Base-by-base conservation (phyloP, 2,797 vertebrate species). In the Caiman crocodilus region DNA sequence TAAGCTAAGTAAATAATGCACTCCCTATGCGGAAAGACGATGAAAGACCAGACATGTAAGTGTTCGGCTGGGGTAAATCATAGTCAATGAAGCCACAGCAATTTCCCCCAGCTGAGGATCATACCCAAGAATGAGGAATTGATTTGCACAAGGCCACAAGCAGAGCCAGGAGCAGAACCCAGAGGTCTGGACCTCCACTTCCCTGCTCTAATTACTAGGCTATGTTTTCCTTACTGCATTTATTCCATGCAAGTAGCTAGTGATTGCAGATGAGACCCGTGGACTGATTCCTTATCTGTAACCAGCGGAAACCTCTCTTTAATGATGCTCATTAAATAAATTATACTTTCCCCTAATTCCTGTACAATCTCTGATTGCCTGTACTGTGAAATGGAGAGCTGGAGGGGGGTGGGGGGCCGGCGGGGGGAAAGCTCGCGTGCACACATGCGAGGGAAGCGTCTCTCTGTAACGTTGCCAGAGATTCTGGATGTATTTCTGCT, bases 261-360 rank as follows among this genome's bases (percentile, higher is more conserved):
- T 80, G 86, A 94, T 92, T 94, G 92, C 93, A 92, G 82, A 90
- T 88, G 88, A 93, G 88, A 73, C 81, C 23, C 76, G 5, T 4
- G 77, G 88, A 71, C 85, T n/a, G 63, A 42, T 28, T 94, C 69
- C 85, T 88, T 92, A 82, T 85, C 94, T 91, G 82, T 15, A 93
- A 75, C 80, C 81, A 94, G 88, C 76, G 94, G 93, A 95, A 96
- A 89, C 77, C 80, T 94, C 83, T 87, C 76, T 89, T 88, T 91
- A 94, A 93, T 92, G 77, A 92, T 32, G 71, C 81, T 92, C 89
- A 90, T 94, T 94, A 96, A 94, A 96, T 84, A 95, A 95, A 96
- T 94, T 64, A 90, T 87, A 76, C 78, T 95, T 90, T 78, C 63
- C 79, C 87, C 89, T 91, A 95, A 93, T 96, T 86, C 82, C 90